Evolutionary conservation across 2,888 invertebrate genomes (phyloP), one percentile per base, ranked within the genome.

Genomic region (Blastobasis lacticolella): DNA sequence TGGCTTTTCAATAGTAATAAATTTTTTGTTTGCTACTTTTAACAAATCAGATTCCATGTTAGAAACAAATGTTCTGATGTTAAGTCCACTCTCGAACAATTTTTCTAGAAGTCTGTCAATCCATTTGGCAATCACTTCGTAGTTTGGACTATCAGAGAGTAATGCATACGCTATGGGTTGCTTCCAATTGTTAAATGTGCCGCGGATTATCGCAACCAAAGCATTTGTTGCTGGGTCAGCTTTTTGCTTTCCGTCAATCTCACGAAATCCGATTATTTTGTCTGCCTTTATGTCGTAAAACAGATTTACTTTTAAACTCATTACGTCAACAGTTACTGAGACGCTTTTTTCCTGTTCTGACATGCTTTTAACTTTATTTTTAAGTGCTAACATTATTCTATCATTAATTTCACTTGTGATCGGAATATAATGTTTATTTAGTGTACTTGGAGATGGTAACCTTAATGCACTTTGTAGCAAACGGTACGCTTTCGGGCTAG

Each of bases 251-350:
- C 62, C 62, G 37, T 64, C 51, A 5, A 66, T 50, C 10, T 69
- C 66, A 38, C 62, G 62, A 38, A 67, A 64, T 6, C 69, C 69
- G 23, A 55, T 48, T 37, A 69, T 59, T 51, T 55, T 56, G 44
- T 67, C 64, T 46, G 62, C 45, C n/a, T 45, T 58, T 4, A 61
- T 51, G 40, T 59, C 51, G 49, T 62, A 67, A 45, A 56, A 63
- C 8, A 69, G 44, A 48, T 59, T 59, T 9, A 55, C 45, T 37
- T 66, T 64, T 38, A 69, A 45, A 37, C 45, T 50, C 45, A 61
- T 62, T 4, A 53, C 37, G 43, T 51, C 59, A 37, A 63, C 52
- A 5, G 54, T 40, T 43, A 57, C 47, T 45, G 58, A 50, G 44
- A 64, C 66, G 9, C 61, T 56, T 46, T 57, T 66, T 47, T 66